These are phyloP conservation scores for Dione juno DNA, from an alignment of 2,888 invertebrate genomes.

Conservation along the genomic window DNA sequence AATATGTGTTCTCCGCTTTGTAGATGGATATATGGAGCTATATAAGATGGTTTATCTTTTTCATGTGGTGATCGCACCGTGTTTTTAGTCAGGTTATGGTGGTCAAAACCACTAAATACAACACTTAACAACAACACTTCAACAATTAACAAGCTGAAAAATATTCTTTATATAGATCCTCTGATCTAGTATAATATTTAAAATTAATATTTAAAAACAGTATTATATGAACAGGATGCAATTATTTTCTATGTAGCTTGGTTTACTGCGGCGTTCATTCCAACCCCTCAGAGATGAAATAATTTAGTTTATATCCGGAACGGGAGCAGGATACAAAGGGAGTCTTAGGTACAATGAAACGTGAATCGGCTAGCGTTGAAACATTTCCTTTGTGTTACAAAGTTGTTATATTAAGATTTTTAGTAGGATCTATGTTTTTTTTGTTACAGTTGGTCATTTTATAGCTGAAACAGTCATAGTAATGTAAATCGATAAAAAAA, in stretches of 20 bases:
- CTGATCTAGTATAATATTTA: neutral
- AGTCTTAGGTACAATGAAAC: conserved; percentile 26
- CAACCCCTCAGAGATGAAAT: conserved; percentile 41
- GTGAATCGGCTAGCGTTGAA: conserved; percentile 5
- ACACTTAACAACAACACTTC: too few species aligned
- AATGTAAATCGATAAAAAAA: conserved; percentile 33
- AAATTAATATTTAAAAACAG: conserved; percentile 4
- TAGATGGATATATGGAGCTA: too few species aligned
- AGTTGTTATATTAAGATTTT: conserved; percentile 6
- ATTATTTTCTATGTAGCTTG: neutral
- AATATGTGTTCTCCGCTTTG: too few species aligned
- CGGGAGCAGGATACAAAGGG: conserved; percentile 21
- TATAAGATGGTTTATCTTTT: too few species aligned
- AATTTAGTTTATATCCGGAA: conserved; percentile 34
- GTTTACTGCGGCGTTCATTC: conserved; percentile 33
- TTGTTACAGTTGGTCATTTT: conserved; percentile 13
- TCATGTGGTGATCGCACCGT: too few species aligned
- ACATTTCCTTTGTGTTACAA: conserved; percentile 2
- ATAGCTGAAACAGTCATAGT: conserved; percentile 10
- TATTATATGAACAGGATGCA: conserved; percentile 1
- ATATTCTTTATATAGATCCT: too few species aligned
- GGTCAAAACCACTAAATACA: too few species aligned
- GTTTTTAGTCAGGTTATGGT: too few species aligned
- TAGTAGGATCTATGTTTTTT: neutral
- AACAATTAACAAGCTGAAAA: too few species aligned